Evolutionary conservation across 64 coral and sea anemone genomes (phyloP).

Genomic region (Hydrozoanthus tunicans): DNA sequence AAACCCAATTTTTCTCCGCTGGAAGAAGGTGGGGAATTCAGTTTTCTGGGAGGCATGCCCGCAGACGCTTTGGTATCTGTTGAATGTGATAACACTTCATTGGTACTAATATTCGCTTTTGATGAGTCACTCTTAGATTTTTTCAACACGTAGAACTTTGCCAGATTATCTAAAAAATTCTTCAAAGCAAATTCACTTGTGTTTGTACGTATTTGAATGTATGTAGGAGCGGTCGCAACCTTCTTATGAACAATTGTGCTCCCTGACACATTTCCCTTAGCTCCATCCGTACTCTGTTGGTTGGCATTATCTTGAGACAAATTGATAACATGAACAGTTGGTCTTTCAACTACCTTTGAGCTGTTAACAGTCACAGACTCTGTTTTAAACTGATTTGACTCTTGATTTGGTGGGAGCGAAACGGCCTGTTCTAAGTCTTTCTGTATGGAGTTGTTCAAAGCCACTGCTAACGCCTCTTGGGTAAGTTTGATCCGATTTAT

Average conservation of each 20-base stretch:
- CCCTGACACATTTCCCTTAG: not conserved
- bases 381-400: not conserved
- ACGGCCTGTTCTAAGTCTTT: not conserved
- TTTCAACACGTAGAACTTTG: conserved; percentile 48
- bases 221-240: not conserved
- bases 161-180: conserved; percentile 31
- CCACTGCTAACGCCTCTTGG: conserved; percentile 3
- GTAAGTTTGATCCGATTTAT: not conserved
- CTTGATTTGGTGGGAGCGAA: not conserved
- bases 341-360: not conserved
- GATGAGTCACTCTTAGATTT: not conserved
- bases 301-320: not conserved
- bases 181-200: conserved; percentile 36
- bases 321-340: not conserved
- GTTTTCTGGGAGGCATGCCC: not conserved
- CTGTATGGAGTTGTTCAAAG: conserved; percentile 36
- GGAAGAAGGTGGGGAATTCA: not conserved
- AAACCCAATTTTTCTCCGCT: not conserved
- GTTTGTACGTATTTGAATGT: conserved; percentile 44
- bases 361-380: not conserved
- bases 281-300: not conserved
- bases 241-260: not conserved
- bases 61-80: not conserved
- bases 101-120: not conserved
- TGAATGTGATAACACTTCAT: not conserved